phyloP scores from a whole-genome alignment of 2,113 vertebrate genomes.

The Pedetes capensis region DNA sequence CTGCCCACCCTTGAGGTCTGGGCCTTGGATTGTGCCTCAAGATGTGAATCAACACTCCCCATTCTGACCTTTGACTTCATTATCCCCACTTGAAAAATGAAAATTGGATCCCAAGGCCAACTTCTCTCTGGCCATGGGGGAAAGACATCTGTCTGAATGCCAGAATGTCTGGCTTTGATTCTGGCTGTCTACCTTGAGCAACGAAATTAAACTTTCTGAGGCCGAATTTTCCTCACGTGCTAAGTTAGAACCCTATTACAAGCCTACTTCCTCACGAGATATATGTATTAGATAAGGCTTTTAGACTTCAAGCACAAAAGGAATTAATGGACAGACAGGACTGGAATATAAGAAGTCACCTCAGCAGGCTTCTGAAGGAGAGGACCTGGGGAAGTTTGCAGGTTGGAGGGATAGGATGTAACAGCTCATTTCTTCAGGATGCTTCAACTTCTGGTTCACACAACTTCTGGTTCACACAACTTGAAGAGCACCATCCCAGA shows the following conservation, averaged over 20 bases:
- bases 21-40: background rate
- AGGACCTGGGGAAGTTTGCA: background rate
- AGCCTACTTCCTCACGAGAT: background rate
- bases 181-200: background rate
- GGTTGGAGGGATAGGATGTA: background rate
- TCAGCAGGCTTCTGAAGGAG: background rate
- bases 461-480: fast-evolving
- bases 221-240: background rate
- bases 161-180: background rate
- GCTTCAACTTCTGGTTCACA: background rate
- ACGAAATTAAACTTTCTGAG: background rate
- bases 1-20: background rate
- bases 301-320: background rate
- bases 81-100: background rate
- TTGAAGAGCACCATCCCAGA: background rate
- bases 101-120: background rate
- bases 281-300: background rate
- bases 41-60: background rate
- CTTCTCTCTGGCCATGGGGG: background rate
- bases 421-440: background rate
- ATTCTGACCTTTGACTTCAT: background rate
- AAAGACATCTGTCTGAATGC: background rate
- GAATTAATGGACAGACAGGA: background rate
- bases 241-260: background rate
- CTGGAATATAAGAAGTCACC: background rate